Percentiles rank a stretch among this genome's conserved stretches.
Evolutionary conservation across 2,888 invertebrate genomes (phyloP).

Genomic region (Rhamnusium bicolor): DNA sequence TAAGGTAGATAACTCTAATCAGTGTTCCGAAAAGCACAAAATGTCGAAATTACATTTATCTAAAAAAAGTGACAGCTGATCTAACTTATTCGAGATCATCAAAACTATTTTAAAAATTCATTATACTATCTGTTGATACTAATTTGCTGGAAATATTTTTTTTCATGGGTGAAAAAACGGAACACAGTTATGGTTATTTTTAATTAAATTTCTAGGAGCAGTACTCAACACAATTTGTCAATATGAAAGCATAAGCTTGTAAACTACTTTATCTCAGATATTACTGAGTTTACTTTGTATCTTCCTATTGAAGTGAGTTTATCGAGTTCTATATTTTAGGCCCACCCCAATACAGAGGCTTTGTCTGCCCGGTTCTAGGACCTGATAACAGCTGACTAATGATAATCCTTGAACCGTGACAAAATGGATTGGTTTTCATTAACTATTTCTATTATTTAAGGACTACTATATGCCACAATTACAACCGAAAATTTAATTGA

Average conservation of each 20-base stretch:
- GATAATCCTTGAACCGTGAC: background rate
- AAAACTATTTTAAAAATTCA: too few species aligned
- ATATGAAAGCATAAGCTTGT: background rate
- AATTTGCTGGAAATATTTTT: too few species aligned
- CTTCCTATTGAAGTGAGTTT: background rate
- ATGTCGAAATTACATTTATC: too few species aligned
- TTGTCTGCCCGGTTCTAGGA: background rate
- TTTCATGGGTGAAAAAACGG: too few species aligned
- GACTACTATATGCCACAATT: background rate
- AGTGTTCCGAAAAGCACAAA: too few species aligned
- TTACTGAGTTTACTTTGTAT: background rate
- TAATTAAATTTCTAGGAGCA: background rate
- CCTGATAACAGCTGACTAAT: slow-evolving; percentile 11
- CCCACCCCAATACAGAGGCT: background rate
- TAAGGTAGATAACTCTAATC: too few species aligned
- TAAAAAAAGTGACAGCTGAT: too few species aligned
- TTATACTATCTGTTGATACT: too few species aligned
- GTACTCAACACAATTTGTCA: background rate
- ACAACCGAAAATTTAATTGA: background rate
- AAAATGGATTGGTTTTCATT: background rate
- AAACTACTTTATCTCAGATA: too few species aligned
- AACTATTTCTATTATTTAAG: background rate
- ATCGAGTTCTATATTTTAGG: background rate
- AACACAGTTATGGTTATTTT: too few species aligned
- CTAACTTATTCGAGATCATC: too few species aligned